These are phyloP conservation scores for Mesembrinibis cayennensis DNA, from an alignment of 2,113 vertebrate genomes.

Conservation along the genomic window DNA sequence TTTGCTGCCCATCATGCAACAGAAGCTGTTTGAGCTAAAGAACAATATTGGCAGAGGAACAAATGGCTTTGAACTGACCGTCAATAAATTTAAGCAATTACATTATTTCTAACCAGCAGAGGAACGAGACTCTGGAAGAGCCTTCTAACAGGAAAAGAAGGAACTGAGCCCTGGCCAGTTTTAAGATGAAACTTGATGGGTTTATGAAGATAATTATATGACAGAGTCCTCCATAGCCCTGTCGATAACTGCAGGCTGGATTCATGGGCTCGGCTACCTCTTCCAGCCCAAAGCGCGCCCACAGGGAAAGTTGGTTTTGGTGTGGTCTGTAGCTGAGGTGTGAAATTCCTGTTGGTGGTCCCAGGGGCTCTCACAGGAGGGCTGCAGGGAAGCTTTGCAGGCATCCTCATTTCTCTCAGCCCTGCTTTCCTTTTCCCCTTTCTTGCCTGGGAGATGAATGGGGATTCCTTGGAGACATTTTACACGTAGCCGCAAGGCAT, in stretches of 20 bases:
- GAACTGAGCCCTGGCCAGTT: conserved; percentile 1
- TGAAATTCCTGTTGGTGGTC: background rate
- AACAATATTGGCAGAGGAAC: conserved; percentile 35
- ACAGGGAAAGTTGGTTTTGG: background rate
- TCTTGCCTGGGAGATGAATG: background rate
- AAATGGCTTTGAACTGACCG: conserved; percentile 39
- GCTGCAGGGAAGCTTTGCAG: background rate
- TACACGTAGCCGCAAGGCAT: accelerated
- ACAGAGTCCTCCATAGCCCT: background rate
- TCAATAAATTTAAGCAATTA: conserved; percentile 53
- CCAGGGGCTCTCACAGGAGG: background rate
- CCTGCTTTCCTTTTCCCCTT: background rate
- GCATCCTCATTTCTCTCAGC: background rate
- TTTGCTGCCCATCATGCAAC: background rate
- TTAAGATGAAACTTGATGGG: conserved; percentile 15
- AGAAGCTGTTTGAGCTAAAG: conserved; percentile 3
- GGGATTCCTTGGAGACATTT: background rate
- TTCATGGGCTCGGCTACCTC: background rate
- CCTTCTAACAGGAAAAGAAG: conserved; percentile 13
- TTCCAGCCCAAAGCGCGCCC: background rate
- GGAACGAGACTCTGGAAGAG: background rate
- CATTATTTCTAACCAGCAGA: conserved; percentile 27
- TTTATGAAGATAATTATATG: conserved; percentile 26
- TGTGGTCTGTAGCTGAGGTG: background rate
- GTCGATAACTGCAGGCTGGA: background rate